These are phyloP conservation scores for Phytoseiulus persimilis DNA, from an alignment of 2,888 invertebrate species.

Conservation along the genomic window DNA sequence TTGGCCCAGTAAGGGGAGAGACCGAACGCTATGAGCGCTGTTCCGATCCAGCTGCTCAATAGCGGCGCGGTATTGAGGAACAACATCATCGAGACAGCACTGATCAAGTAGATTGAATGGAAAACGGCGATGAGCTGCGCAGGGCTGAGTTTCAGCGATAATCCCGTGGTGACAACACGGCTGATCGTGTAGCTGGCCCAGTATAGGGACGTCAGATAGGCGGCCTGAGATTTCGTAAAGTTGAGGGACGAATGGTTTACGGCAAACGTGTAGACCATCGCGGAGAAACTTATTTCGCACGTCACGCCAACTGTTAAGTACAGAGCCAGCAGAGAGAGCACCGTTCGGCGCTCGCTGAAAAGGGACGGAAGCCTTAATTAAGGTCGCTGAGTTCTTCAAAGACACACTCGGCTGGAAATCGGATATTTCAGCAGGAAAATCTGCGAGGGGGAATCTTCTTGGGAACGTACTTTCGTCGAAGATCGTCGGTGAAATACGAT, in stretches of 20 bases:
- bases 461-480: not conserved
- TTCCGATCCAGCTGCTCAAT: not conserved
- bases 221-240: slow-evolving; percentile 13
- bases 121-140: not conserved
- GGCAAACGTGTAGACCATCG: slow-evolving; percentile 26
- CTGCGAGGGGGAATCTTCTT: not conserved
- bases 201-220: not conserved
- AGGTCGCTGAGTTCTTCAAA: too few relatives aligned
- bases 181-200: slow-evolving; percentile 24
- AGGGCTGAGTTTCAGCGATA: not conserved
- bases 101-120: not conserved
- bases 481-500: not conserved
- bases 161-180: not conserved
- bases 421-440: not conserved
- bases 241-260: not conserved
- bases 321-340: not conserved
- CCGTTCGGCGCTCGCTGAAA: not conserved
- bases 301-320: slow-evolving; percentile 13
- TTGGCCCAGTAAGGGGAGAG: slow-evolving; percentile 13
- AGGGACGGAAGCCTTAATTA: not conserved
- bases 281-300: not conserved
- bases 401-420: too few relatives aligned
- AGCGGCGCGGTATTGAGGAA: not conserved
- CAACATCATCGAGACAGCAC: not conserved
- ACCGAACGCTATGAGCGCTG: not conserved